phyloP scores from a whole-genome alignment of 2,113 vertebrate species.

The Irena cyanogastra region DNA sequence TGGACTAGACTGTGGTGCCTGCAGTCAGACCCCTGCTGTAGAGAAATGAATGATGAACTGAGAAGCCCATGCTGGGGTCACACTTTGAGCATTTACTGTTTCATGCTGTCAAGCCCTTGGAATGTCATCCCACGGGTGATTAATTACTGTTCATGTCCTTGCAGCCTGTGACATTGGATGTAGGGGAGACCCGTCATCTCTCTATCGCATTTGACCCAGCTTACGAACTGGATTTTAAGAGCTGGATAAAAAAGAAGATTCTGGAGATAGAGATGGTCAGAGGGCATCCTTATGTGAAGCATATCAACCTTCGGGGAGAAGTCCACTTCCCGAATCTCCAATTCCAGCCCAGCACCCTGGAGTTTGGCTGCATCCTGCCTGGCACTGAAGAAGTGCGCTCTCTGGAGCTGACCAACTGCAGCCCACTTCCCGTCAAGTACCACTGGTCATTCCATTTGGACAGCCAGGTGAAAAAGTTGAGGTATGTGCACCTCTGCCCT shows the following conservation, averaged over 20 bases:
- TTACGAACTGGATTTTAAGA: constrained; percentile 56
- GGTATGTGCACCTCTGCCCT: constrained; percentile 58
- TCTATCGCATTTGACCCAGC: constrained; percentile 81
- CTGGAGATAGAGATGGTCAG: constrained; percentile 70
- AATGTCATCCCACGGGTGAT: background rate
- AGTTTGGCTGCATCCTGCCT: constrained; percentile 86
- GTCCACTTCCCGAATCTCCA: constrained; percentile 82
- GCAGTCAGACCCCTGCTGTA: background rate
- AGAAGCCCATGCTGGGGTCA: background rate
- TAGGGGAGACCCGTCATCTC: constrained; percentile 60
- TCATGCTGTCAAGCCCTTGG: background rate
- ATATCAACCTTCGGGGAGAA: constrained; percentile 71
- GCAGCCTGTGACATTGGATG: constrained; percentile 74
- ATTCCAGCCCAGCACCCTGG: constrained; percentile 71
- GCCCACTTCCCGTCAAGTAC: constrained; percentile 76
- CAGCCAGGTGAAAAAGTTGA: constrained; percentile 1
- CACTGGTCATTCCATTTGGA: constrained; percentile 76
- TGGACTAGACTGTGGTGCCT: background rate
- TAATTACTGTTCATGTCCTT: background rate
- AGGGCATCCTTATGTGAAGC: constrained; percentile 77
- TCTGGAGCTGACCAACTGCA: constrained; percentile 80
- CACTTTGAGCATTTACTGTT: background rate
- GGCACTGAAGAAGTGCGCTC: constrained; percentile 66
- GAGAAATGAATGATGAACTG: background rate
- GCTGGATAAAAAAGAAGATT: constrained; percentile 63